Evolutionary conservation across 2,888 invertebrate genomes (phyloP).

Genomic region (Isotomurus palustris): DNA sequence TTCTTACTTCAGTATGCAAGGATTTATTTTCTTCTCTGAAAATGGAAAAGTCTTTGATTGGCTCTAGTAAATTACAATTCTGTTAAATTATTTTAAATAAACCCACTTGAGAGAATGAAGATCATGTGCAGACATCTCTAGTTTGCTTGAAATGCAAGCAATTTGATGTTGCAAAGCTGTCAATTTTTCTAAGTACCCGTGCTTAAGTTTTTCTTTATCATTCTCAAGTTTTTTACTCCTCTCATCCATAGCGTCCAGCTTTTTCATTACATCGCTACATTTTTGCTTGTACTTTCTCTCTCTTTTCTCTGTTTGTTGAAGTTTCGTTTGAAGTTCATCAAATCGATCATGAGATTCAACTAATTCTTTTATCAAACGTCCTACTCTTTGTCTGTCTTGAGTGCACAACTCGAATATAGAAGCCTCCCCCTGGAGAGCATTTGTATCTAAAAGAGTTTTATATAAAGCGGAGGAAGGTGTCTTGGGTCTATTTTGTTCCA

Average conservation of each 20-base stretch:
- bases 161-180: slow-evolving; percentile 18
- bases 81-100: background rate
- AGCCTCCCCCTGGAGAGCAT: too few species aligned
- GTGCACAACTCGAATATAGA: slow-evolving; percentile 29
- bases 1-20: background rate
- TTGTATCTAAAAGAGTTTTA: too few species aligned
- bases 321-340: slow-evolving; percentile 11
- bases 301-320: slow-evolving; percentile 12
- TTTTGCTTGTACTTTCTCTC: slow-evolving; percentile 15
- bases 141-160: slow-evolving; percentile 15
- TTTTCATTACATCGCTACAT: slow-evolving; percentile 18
- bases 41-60: background rate
- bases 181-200: slow-evolving; percentile 15
- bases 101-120: slow-evolving; percentile 10
- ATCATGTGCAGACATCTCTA: slow-evolving; percentile 21
- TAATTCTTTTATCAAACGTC: slow-evolving; percentile 27
- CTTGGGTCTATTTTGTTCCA: too few species aligned
- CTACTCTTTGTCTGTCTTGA: slow-evolving; percentile 35
- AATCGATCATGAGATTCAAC: slow-evolving; percentile 29
- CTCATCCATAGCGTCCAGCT: slow-evolving; percentile 25
- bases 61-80: background rate
- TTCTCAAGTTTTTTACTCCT: slow-evolving; percentile 14
- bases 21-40: background rate
- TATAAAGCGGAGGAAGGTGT: too few species aligned
- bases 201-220: slow-evolving; percentile 13